Evolutionary conservation across 2,113 vertebrate genomes (phyloP).

Genomic region (Mellivora capensis): DNA sequence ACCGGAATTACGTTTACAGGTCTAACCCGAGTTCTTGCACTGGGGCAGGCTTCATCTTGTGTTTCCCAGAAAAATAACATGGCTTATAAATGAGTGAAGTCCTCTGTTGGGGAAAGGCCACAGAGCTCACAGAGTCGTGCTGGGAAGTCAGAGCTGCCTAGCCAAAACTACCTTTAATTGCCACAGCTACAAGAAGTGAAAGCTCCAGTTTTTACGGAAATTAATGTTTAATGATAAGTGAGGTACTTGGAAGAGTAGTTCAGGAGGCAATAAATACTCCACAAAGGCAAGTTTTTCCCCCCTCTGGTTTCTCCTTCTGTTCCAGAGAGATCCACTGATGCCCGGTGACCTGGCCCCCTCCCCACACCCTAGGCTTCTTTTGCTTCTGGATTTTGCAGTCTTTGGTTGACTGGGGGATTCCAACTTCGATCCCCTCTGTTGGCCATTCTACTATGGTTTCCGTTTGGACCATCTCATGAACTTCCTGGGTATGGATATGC

Average conservation of each 20-base stretch:
- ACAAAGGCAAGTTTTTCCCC: not conserved
- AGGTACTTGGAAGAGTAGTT: conserved; percentile 44
- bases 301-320: not conserved
- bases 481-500: not conserved
- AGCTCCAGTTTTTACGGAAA: conserved; percentile 48
- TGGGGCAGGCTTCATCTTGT: conserved; percentile 48
- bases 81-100: not conserved
- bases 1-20: conserved; percentile 18
- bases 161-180: conserved; percentile 41
- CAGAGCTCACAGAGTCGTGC: not conserved
- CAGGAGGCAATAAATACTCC: not conserved
- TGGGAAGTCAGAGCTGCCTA: conserved; percentile 35
- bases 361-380: not conserved
- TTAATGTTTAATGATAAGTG: conserved; percentile 58
- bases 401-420: not conserved
- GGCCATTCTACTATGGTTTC: not conserved
- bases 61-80: conserved; percentile 64
- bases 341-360: not conserved
- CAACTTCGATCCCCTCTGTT: not conserved
- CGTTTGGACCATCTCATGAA: not conserved
- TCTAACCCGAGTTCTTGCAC: not conserved
- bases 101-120: conserved; percentile 23
- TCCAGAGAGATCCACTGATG: not conserved
- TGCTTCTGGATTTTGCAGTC: not conserved
- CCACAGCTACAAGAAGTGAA: conserved; percentile 4